A percentile compares a stretch with the other conserved stretches of the same genome.
These are phyloP conservation scores for Palaemon carinicauda DNA, from an alignment of 1,140 invertebrate genomes.

Conservation along the genomic window DNA sequence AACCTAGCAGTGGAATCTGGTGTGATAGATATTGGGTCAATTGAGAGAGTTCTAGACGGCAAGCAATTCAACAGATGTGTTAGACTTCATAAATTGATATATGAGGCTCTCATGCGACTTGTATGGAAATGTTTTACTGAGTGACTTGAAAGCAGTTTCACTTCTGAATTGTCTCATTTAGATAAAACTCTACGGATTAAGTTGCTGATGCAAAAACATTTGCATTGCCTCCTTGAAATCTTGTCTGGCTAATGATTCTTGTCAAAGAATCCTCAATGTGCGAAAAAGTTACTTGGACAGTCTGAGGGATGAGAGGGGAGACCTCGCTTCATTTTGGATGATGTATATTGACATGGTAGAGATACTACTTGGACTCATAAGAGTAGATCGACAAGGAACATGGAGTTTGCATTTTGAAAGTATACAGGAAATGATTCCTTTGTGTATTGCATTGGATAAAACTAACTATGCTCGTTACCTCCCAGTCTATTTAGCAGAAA, in stretches of 20 bases:
- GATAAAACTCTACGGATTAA: neutral
- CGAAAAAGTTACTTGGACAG: neutral
- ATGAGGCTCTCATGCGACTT: slow-evolving; percentile 50
- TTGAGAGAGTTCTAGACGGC: too few relatives aligned
- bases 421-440: slow-evolving; percentile 9
- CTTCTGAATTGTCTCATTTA: neutral
- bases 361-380: too few relatives aligned
- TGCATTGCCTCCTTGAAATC: neutral
- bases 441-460: slow-evolving; percentile 27
- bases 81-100: too few relatives aligned
- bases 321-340: slow-evolving; percentile 25
- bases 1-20: slow-evolving; percentile 59
- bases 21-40: too few relatives aligned
- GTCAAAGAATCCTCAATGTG: neutral
- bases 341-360: slow-evolving; percentile 16
- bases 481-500: slow-evolving; percentile 40
- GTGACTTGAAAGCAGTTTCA: neutral
- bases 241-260: neutral
- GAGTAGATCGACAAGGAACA: too few relatives aligned
- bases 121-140: slow-evolving; percentile 33
- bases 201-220: neutral
- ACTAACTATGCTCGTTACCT: slow-evolving; percentile 30
- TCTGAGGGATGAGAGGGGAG: neutral
- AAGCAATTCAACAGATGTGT: slow-evolving; percentile 58
- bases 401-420: neutral